Evolutionary conservation across 2,113 vertebrate genomes (phyloP), one percentile per base, ranked within the genome.

Genomic region (Pterophyllum scalare): DNA sequence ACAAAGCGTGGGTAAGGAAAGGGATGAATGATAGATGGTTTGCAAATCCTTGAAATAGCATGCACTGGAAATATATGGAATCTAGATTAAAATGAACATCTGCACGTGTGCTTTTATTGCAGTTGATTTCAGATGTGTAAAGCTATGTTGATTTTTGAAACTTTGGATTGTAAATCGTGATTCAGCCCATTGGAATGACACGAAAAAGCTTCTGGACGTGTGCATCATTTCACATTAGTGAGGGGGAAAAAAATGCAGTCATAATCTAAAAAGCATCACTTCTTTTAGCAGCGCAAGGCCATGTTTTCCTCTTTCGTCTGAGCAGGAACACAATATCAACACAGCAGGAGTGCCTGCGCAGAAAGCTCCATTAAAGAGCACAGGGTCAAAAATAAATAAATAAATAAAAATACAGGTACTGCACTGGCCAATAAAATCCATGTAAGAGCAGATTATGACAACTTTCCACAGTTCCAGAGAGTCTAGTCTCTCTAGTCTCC

Each of bases 11-110:
- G 60, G 60, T 6, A 38, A 28, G 22, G 49, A 76, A 35, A 40
- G 38, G 80, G 28, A 43, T 75, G 56, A 61, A 11, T 75, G 54
- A 80, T 12, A 15, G 75, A 77, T 59, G 76, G 65, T 81, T 79
- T 78, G 64, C 52, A 84, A 85, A 82, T 56, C 70, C 77, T 52
- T 59, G 9, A 62, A 82, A 79, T 22, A 49, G 59, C 54, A 24
- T 38, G 20, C n/a, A 35, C 15, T 64, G n/a, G 20, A 64, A 72
- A 82, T 54, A 80, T 46, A 46, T 54, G 33, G 38, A 56, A 65
- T 76, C 12, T 58, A 52, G 35, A 74, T 74, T 83, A 26, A 76
- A 70, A 58, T 38, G 28, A 81, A 35, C 52, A 59, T 79, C 26
- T 54, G 26, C 4, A 2, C 20, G 46, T 19, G 11, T 31, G 24